Evolutionary conservation across 2,888 invertebrate species (phyloP), one percentile per base, ranked within the genome.

Genomic region (Caenorhabditis sp.): DNA sequence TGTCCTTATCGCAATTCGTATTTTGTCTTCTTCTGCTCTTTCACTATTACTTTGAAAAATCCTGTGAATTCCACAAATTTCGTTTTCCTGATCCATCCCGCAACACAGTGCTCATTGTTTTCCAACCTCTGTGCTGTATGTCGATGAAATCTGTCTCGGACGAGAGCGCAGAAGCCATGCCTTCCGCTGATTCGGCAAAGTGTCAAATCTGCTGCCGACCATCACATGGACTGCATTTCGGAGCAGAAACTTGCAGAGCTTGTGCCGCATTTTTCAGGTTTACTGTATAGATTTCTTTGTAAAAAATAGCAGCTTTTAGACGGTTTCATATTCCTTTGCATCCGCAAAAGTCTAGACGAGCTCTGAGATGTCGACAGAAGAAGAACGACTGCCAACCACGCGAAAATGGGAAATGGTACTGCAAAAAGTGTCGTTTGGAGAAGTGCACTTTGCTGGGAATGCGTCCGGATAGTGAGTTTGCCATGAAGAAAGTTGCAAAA

Each of bases 141-240:
- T n/a, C n/a, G n/a, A n/a, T n/a, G n/a, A n/a, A n/a, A n/a, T n/a
- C n/a, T n/a, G n/a, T n/a, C n/a, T n/a, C n/a, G n/a, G n/a, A n/a
- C n/a, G n/a, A n/a, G n/a, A n/a, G n/a, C n/a, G n/a, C n/a, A n/a
- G n/a, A 32, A 32, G 32, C 32, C 32, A 32, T n/a, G n/a, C n/a
- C n/a, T 32, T 32, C 32, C 5, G 40, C 6, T 13, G 40, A 2
- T 11, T 40, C 40, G 13, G 51, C 35, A 4, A 68, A 62, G 22
- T 77, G 77, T 37, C 69, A 62, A 40, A 32, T 77, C 5, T 77
- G 77, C 37, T 69, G 8, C 15, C 47, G 51, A 51, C 50, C 47
- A 9, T 55, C 77, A 2, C 77, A 77, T 20, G 77, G 77, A 44
- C 61, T 61, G 24, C 77, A 77, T 24, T 77, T 69, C 50, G 77